A percentile compares a stretch with the other conserved stretches of the same genome.
phyloP scores from a whole-genome alignment of 2,797 vertebrate species.

The Octomys mimax region DNA sequence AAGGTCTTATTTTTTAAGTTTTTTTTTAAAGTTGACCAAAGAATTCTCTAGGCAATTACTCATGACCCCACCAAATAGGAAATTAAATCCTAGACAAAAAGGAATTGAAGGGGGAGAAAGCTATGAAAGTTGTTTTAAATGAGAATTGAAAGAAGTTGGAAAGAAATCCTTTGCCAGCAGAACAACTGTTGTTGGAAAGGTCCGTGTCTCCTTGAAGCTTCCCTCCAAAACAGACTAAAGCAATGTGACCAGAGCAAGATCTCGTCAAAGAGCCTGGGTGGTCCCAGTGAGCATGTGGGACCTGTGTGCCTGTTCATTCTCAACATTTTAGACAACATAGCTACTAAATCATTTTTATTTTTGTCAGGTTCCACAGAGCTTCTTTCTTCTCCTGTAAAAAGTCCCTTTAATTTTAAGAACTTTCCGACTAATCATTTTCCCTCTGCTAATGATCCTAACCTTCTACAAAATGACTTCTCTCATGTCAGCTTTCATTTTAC shows the following conservation, averaged over 20 bases:
- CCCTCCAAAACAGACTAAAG: background rate
- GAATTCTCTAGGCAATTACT: background rate
- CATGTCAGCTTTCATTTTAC: conserved; percentile 75
- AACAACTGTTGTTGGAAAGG: background rate
- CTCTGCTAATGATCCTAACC: conserved; percentile 72
- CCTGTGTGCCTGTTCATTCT: background rate
- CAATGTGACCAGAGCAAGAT: rapidly evolving
- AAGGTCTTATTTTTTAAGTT: background rate
- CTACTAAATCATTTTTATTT: conserved; percentile 64
- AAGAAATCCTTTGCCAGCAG: background rate
- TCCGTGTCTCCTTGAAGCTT: background rate
- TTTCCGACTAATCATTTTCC: conserved; percentile 82
- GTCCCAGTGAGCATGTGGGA: rapidly evolving
- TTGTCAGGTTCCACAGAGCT: conserved; percentile 66
- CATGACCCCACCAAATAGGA: background rate
- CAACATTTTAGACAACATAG: conserved; percentile 65
- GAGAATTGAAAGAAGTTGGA: no score
- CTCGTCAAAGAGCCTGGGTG: rapidly evolving
- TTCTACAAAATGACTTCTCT: conserved; percentile 83
- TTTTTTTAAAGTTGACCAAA: conserved; percentile 8
- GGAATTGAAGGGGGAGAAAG: no score
- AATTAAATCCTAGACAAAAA: background rate
- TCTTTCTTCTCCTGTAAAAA: conserved; percentile 76
- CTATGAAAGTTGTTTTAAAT: background rate
- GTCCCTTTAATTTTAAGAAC: conserved; percentile 82